Base-by-base conservation (phyloP, 2,888 invertebrate genomes). In the Stegophylla sp. region DNA sequence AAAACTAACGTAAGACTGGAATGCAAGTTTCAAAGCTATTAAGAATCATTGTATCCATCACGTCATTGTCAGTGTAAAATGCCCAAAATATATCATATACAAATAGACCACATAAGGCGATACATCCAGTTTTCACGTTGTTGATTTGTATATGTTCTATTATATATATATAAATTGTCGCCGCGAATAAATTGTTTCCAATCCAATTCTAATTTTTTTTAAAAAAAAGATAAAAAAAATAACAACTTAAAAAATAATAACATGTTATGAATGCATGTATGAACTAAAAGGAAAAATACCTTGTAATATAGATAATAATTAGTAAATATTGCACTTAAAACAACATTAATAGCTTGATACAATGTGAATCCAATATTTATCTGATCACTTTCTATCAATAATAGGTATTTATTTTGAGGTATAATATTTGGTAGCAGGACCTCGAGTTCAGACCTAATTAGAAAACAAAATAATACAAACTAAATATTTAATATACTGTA, bases 61-160 rank as follows among this genome's bases (percentile, higher is more conserved):
- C 99, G n/a, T n/a, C n/a, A n/a, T n/a, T n/a, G 87, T 99, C 96
- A 77, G 99, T 99, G 82, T 97, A 98, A 89, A 99, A 99, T n/a
- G 99, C 99, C 99, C 99, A 99, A 89, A 99, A 99, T 84, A 99
- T 94, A 87, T 99, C 99, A 86, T 99, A 99, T 83, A 99, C 89
- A 88, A 99, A 98, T 41, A 99, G 91, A 0, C 99, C 99, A 84
- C 94, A 93, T 1, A 99, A 90, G 83, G 99, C 89, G 86, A 98
- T 97, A 87, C 96, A 94, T 28, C 97, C 97, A 73, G 94, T 97
- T 64, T 94, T 92, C 82, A 98, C 94, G 86, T 95, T 97, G 88
- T 98, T 98, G 73, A 99, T 89, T 86, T 98, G 97, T 63, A 99
- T 89, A 82, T 98, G 89, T 87, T 99, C 99, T 74, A 99, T 96